Base-by-base conservation (phyloP, 2,888 invertebrate genomes). In the Galerucella nymphaeae region DNA sequence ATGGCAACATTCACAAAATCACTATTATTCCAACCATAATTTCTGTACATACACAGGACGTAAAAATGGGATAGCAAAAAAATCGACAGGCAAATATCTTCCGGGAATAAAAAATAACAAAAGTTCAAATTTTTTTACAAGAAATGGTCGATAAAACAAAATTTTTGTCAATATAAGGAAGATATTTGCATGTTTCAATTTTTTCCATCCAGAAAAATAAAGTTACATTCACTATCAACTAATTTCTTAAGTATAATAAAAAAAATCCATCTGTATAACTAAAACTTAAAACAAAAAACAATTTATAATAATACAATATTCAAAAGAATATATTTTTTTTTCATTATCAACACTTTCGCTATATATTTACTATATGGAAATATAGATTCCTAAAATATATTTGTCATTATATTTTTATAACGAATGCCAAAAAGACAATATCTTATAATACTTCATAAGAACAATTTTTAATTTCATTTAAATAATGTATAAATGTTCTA, bases 1-100 rank as follows among this genome's bases (percentile, higher is more conserved):
- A 76, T 83, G 83, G 83, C 83, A 83, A 83, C 81, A 78, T 80
- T 77, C 75, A 79, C 77, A 75, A 78, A 61, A 81, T 81, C 79
- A 81, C 79, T 79, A 78, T 78, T 79, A 78, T 78, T 78, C 77
- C 77, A 78, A 77, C 66, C 58, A 74, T 73, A 74, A 78, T 77
- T 77, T 78, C 76, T 78, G 77, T 78, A 80, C 76, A 78, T 75
- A 67, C 61, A 76, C 75, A 73, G 62, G 73, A 71, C 30, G 66
- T 61, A 68, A 61, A 30, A 50, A 6, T 6, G 10, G 41, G 71
- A 72, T 53, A 66, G 30, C 8, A 70, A 66, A 75, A 68, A 61
- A 66, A 48, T 38, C 16, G 42, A 16, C 20, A 9, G 41, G 6
- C 20, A 41, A 30, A 18, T 14, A 50, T 50, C 50, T 8, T 50